phyloP scores from a whole-genome alignment of 2,888 invertebrate species.

The Lucinisca nassula region DNA sequence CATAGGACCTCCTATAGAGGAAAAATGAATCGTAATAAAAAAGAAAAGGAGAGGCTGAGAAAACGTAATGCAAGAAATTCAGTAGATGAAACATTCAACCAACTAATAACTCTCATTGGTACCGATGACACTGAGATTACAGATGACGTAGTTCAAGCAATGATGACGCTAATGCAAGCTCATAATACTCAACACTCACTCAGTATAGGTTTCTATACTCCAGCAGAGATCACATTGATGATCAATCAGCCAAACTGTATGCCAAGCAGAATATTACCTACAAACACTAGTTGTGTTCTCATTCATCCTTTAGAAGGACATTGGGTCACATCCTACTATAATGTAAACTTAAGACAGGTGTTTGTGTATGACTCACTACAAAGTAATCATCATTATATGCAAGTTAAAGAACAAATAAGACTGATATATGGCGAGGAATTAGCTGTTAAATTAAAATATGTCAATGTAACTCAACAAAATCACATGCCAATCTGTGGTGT shows the following conservation, averaged over 20 bases:
- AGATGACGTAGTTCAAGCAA: constrained; percentile 11
- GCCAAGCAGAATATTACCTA: not conserved
- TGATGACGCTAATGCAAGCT: constrained; percentile 9
- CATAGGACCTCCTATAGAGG: not conserved
- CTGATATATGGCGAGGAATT: constrained; percentile 29
- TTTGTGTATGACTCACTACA: constrained; percentile 18
- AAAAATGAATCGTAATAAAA: not conserved
- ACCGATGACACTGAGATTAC: constrained; percentile 14
- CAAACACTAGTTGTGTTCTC: constrained; percentile 8
- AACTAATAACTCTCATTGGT: not conserved
- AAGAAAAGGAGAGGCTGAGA: not conserved
- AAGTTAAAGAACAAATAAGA: constrained; percentile 12
- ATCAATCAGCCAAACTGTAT: not conserved
- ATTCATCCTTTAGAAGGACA: constrained; percentile 28
- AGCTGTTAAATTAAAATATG: not conserved
- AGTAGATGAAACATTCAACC: not conserved
- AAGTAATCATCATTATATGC: not conserved
- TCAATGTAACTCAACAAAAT: constrained; percentile 14
- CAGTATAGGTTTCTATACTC: constrained; percentile 22
- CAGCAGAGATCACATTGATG: constrained; percentile 16
- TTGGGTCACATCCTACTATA: constrained; percentile 31
- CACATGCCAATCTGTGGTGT: constrained; percentile 23
- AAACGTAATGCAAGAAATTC: not conserved
- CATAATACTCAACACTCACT: not conserved
- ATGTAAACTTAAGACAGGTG: constrained; percentile 6